Evolutionary conservation across 2,797 vertebrate genomes (phyloP).

Genomic region (Hipposideros larvatus): DNA sequence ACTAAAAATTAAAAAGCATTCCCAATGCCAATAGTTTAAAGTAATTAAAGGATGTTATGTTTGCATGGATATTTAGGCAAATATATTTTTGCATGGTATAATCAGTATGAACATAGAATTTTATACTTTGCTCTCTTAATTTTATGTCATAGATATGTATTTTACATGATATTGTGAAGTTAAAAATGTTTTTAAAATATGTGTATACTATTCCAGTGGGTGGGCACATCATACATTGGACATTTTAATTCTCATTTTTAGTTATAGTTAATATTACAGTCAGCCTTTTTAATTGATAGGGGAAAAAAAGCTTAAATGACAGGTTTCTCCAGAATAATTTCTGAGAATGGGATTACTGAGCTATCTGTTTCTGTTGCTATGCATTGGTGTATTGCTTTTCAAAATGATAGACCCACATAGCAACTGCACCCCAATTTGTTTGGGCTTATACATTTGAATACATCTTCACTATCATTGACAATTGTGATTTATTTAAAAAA

Average conservation of each 20-base stretch:
- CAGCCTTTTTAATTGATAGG: background rate
- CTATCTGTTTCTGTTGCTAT: background rate
- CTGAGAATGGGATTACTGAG: background rate
- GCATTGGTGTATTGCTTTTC: background rate
- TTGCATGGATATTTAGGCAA: conserved; percentile 25
- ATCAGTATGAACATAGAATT: background rate
- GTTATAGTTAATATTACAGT: background rate
- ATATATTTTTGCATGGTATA: background rate
- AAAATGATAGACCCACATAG: background rate
- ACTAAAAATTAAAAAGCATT: background rate
- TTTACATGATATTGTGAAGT: background rate
- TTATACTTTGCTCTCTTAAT: background rate
- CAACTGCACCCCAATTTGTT: background rate
- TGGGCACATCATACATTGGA: background rate
- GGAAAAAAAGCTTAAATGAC: background rate
- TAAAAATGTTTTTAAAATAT: background rate
- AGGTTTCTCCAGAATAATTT: background rate
- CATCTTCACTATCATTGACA: background rate
- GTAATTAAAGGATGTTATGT: background rate
- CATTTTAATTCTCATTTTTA: background rate
- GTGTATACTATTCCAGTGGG: background rate
- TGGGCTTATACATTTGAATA: background rate
- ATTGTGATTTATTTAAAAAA: conserved; percentile 34
- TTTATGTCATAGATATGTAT: background rate
- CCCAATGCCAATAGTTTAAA: background rate